Conservation (phyloP, 2,888 invertebrate species). For the Hypena proboscidalis region DNA sequence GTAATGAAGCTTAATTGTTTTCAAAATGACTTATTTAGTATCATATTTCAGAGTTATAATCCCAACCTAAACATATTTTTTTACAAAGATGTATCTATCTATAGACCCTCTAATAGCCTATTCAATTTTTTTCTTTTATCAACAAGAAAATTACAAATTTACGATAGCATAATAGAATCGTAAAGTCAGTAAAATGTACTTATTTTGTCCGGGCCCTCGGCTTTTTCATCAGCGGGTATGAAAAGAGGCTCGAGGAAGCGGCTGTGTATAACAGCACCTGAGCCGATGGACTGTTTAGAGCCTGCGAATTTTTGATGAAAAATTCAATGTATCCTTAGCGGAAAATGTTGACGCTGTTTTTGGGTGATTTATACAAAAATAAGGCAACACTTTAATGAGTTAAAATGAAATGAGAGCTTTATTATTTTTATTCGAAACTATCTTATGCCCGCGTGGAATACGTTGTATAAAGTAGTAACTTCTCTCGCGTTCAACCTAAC, state of each 20-base stretch:
- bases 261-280: slow-evolving; percentile 21
- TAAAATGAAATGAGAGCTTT: too few relatives aligned
- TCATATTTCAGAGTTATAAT: too few relatives aligned
- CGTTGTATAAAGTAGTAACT: too few relatives aligned
- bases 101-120: not conserved
- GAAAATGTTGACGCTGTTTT: not conserved
- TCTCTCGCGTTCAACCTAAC: too few relatives aligned
- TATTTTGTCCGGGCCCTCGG: slow-evolving; percentile 18
- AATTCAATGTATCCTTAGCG: slow-evolving; percentile 6
- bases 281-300: slow-evolving; percentile 2
- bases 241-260: slow-evolving; percentile 6
- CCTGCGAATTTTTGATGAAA: slow-evolving; percentile 14
- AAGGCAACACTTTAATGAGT: too few relatives aligned
- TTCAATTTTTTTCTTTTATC: slow-evolving; percentile 5
- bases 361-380: not conserved
- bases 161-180: slow-evolving; percentile 21
- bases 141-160: slow-evolving; percentile 27
- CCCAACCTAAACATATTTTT: not conserved
- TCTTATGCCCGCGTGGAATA: too few relatives aligned
- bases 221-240: slow-evolving; percentile 17
- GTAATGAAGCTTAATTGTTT: too few relatives aligned
- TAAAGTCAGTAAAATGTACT: slow-evolving; percentile 18
- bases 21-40: too few relatives aligned
- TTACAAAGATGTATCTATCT: not conserved
- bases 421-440: too few relatives aligned